Percentiles rank a stretch among this genome's conserved stretches.
These are phyloP conservation scores for Mycalesis mineus DNA, from an alignment of 2,888 invertebrate genomes.

Conservation along the genomic window DNA sequence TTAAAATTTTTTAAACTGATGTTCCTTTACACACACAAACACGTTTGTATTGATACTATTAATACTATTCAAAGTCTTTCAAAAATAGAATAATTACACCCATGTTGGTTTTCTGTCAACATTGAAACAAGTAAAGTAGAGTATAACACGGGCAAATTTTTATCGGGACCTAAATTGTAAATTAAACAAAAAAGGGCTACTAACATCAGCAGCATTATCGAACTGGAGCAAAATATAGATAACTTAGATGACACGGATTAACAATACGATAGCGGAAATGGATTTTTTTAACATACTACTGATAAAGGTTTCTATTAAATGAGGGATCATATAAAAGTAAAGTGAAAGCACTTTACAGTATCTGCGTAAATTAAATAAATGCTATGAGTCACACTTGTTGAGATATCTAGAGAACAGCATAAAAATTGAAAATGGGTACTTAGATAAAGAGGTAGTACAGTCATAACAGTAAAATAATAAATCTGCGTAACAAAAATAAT, in stretches of 20 bases:
- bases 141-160: background rate
- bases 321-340: background rate
- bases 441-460: background rate
- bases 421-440: too few relatives aligned
- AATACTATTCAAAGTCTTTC: too few relatives aligned
- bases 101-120: too few relatives aligned
- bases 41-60: too few relatives aligned
- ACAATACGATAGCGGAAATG: background rate
- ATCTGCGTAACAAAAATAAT: too few relatives aligned
- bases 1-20: too few relatives aligned
- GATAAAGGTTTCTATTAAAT: background rate
- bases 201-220: background rate
- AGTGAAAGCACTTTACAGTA: conserved; percentile 13
- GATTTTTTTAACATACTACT: background rate
- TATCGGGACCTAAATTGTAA: background rate
- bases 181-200: background rate
- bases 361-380: background rate
- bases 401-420: background rate
- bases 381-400: background rate
- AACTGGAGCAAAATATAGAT: conserved; percentile 4
- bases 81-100: too few relatives aligned
- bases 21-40: too few relatives aligned
- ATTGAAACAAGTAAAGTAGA: too few relatives aligned
- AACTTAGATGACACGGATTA: background rate
- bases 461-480: too few relatives aligned